phyloP scores from a whole-genome alignment of 2,888 invertebrate genomes.

The Trypoxylon attenuatum region DNA sequence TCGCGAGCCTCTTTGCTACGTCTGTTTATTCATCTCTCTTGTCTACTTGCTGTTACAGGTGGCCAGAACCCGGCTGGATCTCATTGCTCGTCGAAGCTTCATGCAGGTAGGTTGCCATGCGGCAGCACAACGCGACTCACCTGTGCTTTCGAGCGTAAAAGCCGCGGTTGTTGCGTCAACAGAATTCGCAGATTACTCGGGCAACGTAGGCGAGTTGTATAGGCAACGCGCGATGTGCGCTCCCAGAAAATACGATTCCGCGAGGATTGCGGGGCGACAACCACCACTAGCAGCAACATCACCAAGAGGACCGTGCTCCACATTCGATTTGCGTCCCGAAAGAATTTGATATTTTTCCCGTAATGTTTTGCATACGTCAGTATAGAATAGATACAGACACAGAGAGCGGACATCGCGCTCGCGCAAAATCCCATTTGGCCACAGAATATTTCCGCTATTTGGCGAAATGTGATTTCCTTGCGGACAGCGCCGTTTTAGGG shows the following conservation, averaged over 20 bases:
- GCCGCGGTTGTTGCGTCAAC: too few relatives aligned
- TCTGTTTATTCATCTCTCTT: not conserved
- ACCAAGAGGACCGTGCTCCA: constrained; percentile 1
- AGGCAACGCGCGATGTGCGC: too few relatives aligned
- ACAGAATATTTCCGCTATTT: constrained; percentile 37
- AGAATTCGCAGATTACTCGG: too few relatives aligned
- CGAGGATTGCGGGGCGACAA: too few relatives aligned
- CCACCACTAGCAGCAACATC: constrained; percentile 1
- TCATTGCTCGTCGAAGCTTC: constrained; percentile 1
- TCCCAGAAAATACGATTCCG: too few relatives aligned
- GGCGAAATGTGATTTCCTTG: constrained; percentile 50
- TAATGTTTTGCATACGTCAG: constrained; percentile 10
- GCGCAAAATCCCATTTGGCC: constrained; percentile 21
- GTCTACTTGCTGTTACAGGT: constrained; percentile 37
- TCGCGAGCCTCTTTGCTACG: not conserved
- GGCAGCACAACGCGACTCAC: too few relatives aligned
- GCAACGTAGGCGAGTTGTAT: too few relatives aligned
- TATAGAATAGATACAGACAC: not conserved
- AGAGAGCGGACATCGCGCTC: not conserved
- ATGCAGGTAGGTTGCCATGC: constrained; percentile 43
- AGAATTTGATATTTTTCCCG: constrained; percentile 18
- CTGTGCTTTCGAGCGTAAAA: too few relatives aligned
- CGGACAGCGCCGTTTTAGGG: constrained; percentile 14
- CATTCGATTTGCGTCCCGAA: constrained; percentile 16
- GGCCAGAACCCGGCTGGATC: constrained; percentile 14